These are phyloP conservation scores for Hipparchia semele DNA, from an alignment of 2,888 invertebrate species.

Conservation along the genomic window DNA sequence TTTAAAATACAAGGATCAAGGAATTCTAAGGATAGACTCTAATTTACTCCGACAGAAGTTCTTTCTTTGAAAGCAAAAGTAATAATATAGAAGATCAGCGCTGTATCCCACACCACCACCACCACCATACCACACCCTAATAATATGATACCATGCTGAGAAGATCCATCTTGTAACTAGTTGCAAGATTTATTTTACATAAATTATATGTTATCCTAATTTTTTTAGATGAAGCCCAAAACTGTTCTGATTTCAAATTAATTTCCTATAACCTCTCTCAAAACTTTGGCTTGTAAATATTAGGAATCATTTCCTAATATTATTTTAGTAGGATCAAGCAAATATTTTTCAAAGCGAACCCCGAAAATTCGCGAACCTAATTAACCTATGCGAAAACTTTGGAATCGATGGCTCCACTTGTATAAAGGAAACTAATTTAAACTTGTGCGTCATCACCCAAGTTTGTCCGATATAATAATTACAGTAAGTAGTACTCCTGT, in stretches of 20 bases:
- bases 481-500: conserved; percentile 24
- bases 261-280: conserved; percentile 37
- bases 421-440: conserved; percentile 51
- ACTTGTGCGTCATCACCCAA: conserved; percentile 37
- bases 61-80: too few species aligned
- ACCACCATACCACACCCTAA: too few species aligned
- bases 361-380: conserved; percentile 45
- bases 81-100: too few species aligned
- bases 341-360: conserved; percentile 42
- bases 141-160: too few species aligned
- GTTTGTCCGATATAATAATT: conserved; percentile 35
- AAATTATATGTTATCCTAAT: too few species aligned
- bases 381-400: conserved; percentile 51
- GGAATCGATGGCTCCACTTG: conserved; percentile 47
- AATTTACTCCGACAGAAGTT: too few species aligned
- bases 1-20: too few species aligned
- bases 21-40: too few species aligned
- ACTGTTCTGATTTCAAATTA: conserved; percentile 35
- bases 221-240: conserved; percentile 5
- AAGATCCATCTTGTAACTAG: too few species aligned
- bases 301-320: conserved; percentile 40
- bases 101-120: too few species aligned
- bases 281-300: conserved; percentile 39
- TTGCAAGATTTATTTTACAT: too few species aligned
- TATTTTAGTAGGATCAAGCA: conserved; percentile 42